Percentiles rank a stretch among this genome's conserved stretches.
Evolutionary conservation across 1,140 invertebrate genomes (phyloP).

Genomic region (Drosophila aff.): DNA sequence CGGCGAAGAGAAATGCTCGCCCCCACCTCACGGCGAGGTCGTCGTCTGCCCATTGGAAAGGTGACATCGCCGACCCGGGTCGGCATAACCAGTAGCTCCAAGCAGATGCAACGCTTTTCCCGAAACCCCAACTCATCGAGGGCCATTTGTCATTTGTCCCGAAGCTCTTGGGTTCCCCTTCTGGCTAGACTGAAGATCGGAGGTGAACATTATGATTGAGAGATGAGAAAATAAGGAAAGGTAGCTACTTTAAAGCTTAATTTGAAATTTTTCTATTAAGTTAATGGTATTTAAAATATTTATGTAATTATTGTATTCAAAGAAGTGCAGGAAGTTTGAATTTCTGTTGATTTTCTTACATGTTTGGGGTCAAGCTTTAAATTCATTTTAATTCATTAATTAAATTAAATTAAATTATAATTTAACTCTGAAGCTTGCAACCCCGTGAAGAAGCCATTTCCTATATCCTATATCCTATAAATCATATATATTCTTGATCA

Average conservation of each 20-base stretch:
- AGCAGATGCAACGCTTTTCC: conserved; percentile 21
- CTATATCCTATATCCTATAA: too few relatives aligned
- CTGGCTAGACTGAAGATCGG: background rate
- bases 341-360: too few relatives aligned
- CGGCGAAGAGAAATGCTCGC: conserved; percentile 27
- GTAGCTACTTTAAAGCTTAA: background rate
- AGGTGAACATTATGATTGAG: background rate
- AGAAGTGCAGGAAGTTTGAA: too few relatives aligned
- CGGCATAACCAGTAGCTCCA: conserved; percentile 1
- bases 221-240: background rate
- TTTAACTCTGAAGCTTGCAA: too few relatives aligned
- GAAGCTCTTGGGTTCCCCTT: background rate
- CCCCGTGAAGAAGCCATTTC: too few relatives aligned
- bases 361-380: too few relatives aligned
- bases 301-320: too few relatives aligned
- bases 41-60: conserved; percentile 10
- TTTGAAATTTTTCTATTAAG: background rate
- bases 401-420: too few relatives aligned
- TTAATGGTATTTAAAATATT: background rate
- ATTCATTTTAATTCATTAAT: too few relatives aligned
- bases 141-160: conserved; percentile 16
- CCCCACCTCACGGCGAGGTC: conserved; percentile 12
- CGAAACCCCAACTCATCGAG: conserved; percentile 6
- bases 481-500: too few relatives aligned
- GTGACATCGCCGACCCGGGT: conserved; percentile 25